Conservation (phyloP, 2,797 vertebrate species). For the Chiloscyllium punctatum region DNA sequence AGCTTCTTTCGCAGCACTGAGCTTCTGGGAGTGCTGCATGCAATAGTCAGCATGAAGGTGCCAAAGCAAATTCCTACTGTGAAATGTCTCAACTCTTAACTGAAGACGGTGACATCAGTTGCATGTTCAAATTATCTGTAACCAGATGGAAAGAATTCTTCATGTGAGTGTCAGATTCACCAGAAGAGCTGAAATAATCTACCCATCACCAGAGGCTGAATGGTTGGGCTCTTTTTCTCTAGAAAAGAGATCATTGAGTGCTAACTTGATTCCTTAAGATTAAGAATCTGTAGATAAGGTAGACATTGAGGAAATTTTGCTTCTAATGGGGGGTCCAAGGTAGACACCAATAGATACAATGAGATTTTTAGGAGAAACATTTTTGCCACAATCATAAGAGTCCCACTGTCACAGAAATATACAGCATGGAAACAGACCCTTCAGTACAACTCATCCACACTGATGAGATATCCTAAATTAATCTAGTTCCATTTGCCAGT, state of each 20-base stretch:
- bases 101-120: not conserved
- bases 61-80: not conserved
- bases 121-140: not conserved
- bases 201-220: not conserved
- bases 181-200: not conserved
- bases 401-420: too few relatives aligned
- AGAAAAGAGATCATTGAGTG: not conserved
- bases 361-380: not conserved
- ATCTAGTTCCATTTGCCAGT: too few relatives aligned
- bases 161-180: not conserved
- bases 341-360: not conserved
- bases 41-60: not conserved
- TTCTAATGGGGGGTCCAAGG: not conserved
- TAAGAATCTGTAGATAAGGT: not conserved
- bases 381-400: not conserved
- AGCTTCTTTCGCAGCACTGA: not conserved
- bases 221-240: not conserved
- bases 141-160: not conserved
- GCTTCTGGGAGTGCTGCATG: not conserved
- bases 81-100: not conserved
- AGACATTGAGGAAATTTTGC: not conserved
- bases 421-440: too few relatives aligned
- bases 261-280: not conserved
- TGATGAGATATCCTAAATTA: too few relatives aligned
- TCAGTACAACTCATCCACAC: too few relatives aligned